Evolutionary conservation across 1,140 invertebrate genomes (phyloP).

Genomic region (Leptoteleia sp.): DNA sequence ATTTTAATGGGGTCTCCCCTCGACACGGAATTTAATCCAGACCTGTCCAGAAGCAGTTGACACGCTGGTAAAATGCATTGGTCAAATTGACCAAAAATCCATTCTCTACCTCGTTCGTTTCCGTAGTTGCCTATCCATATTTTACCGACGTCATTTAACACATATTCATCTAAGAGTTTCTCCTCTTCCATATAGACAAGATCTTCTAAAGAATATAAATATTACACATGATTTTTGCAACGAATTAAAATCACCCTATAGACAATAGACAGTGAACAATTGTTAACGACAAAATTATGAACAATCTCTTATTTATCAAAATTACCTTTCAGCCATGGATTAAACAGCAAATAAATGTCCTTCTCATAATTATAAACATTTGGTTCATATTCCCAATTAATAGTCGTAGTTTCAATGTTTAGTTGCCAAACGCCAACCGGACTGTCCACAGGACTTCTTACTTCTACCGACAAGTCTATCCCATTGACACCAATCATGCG

Average conservation of each 20-base stretch:
- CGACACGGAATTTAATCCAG: slow-evolving; percentile 73
- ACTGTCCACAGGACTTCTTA: slow-evolving; percentile 76
- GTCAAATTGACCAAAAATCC: too few relatives aligned
- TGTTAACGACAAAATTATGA: too few relatives aligned
- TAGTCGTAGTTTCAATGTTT: slow-evolving; percentile 74
- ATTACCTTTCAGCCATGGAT: slow-evolving; percentile 90
- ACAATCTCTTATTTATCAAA: too few relatives aligned
- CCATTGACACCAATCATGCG: slow-evolving; percentile 68
- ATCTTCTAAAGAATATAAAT: too few relatives aligned
- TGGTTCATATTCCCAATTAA: slow-evolving; percentile 61
- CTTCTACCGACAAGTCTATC: slow-evolving; percentile 72
- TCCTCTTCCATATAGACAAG: too few relatives aligned
- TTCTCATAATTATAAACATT: slow-evolving; percentile 70
- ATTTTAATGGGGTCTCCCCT: slow-evolving; percentile 88
- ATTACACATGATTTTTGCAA: too few relatives aligned
- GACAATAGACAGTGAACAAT: too few relatives aligned
- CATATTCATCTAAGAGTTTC: too few relatives aligned
- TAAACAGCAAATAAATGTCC: slow-evolving; percentile 89
- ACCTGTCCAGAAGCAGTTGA: slow-evolving; percentile 81
- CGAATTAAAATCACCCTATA: too few relatives aligned
- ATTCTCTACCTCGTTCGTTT: too few relatives aligned
- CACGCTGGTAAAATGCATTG: slow-evolving; percentile 81
- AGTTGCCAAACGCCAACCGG: slow-evolving; percentile 77
- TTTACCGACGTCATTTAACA: too few relatives aligned
- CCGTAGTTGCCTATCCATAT: too few relatives aligned